Evolutionary conservation across 2,113 vertebrate species (phyloP), one percentile per base, ranked within the genome.

Genomic region (Cranoglanis bouderius): DNA sequence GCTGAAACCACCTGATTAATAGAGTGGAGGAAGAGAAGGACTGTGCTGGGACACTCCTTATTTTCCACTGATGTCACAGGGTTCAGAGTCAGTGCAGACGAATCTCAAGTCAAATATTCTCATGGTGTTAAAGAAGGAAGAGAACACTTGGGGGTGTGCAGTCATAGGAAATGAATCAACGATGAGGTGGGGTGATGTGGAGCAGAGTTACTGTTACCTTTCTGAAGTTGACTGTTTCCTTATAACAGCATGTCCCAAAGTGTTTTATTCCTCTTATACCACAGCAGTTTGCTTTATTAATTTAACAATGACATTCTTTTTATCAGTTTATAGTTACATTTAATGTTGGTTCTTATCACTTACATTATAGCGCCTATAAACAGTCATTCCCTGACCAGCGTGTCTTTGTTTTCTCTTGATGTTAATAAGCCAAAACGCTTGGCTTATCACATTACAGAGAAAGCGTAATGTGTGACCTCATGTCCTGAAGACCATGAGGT

Each of bases 1-100:
- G 26, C 67, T 80, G 84, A 89, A 84, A 88, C 77, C 67, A 63
- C 67, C 74, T 6, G 40, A 46, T 59, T 16, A 18, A 14, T 13
- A 46, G 51, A 26, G 57, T 2, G 9, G 26, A 16, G 24, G 32
- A 32, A 63, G 49, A 59, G 26, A 74, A 65, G 16, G 29, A 35
- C 26, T 63, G 26, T 7, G 8, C 70, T 77, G 40, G 2, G 63
- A 46, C 77, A 74, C 53, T 57, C 21, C 18, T 63, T 77, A 46
- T 84, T 51, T 80, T 67, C 70, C 59, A 19, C 55, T 84, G 35
- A 84, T 46, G 57, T 72, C 85, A 49, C 59, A 77, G 24, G 24
- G 24, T 29, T 77, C 40, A 46, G 24, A 0, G 12, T 29, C 43
- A 3, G 70, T 40, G n/a, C 65, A 13, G 67, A 19, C 18, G 7